Evolutionary conservation across 2,113 vertebrate species (phyloP).

Genomic region (Podilymbus podiceps): DNA sequence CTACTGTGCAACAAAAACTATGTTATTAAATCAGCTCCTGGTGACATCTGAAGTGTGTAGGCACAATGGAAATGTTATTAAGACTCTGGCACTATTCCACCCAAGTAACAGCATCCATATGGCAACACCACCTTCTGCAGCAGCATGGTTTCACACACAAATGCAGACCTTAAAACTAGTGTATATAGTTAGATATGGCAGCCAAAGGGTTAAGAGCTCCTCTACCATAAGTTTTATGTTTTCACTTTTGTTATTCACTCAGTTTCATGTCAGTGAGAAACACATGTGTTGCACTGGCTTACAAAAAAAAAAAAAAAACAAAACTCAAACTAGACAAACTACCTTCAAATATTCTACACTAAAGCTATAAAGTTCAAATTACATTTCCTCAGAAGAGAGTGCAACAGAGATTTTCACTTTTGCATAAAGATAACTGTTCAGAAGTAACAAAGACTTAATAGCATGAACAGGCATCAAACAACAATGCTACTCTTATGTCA

Average conservation of each 20-base stretch:
- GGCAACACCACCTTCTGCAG: background rate
- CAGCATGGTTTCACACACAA: background rate
- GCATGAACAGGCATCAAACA: background rate
- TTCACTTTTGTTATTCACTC: background rate
- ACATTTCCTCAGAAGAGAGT: background rate
- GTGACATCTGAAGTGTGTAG: background rate
- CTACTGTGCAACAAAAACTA: background rate
- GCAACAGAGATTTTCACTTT: background rate
- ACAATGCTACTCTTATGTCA: background rate
- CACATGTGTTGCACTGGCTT: background rate
- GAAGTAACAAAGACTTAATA: background rate
- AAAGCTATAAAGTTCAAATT: background rate
- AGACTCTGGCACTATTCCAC: background rate
- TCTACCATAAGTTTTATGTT: background rate
- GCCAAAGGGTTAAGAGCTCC: background rate
- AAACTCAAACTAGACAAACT: conserved; percentile 23
- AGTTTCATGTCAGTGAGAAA: background rate
- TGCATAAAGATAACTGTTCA: background rate
- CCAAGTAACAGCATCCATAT: conserved; percentile 27
- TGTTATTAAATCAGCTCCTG: background rate
- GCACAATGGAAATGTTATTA: conserved; percentile 36
- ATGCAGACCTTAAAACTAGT: background rate
- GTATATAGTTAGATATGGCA: background rate
- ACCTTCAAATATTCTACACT: background rate
- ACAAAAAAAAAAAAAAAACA: background rate